Evolutionary conservation across 92 coral and sea anemone species (phyloP).

Genomic region (Porites evermanni): DNA sequence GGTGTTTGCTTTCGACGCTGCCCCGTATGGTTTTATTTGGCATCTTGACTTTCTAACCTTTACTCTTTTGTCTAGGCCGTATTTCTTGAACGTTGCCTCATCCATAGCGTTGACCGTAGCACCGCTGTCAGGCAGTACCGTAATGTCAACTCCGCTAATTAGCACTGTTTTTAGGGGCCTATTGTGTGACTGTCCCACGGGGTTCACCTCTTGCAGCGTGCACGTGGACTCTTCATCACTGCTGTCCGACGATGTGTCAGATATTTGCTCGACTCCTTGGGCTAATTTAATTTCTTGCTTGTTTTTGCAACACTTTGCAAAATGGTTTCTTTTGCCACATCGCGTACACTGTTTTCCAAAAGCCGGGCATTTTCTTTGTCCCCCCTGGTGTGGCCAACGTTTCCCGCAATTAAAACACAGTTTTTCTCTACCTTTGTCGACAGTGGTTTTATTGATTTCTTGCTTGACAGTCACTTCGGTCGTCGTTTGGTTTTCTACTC

Average conservation of each 20-base stretch:
- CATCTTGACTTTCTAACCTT: too few species aligned
- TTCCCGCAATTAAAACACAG: slow-evolving; percentile 34
- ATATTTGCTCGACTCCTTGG: slow-evolving; percentile 16
- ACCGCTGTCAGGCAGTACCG: slow-evolving; percentile 31
- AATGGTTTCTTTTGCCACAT: not conserved
- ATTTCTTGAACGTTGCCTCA: not conserved
- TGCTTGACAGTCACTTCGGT: slow-evolving; percentile 13
- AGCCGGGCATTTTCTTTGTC: slow-evolving; percentile 26
- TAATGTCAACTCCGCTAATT: slow-evolving; percentile 7
- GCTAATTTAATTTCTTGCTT: not conserved
- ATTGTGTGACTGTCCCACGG: slow-evolving; percentile 9
- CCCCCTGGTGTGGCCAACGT: slow-evolving; percentile 29
- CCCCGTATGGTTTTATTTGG: too few species aligned
- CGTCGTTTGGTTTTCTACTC: slow-evolving; percentile 7
- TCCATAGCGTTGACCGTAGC: slow-evolving; percentile 33
- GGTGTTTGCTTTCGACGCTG: too few species aligned
- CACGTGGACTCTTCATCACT: slow-evolving; percentile 19
- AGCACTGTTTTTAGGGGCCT: slow-evolving; percentile 15
- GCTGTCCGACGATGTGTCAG: slow-evolving; percentile 34
- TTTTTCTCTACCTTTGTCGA: not conserved
- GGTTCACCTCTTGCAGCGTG: slow-evolving; percentile 15
- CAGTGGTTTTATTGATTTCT: slow-evolving; percentile 27
- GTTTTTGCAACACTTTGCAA: not conserved
- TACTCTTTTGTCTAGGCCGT: too few species aligned
- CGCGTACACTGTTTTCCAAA: slow-evolving; percentile 18